Evolutionary conservation across 2,888 invertebrate genomes (phyloP).

Genomic region (Cataglyphis cursor): DNA sequence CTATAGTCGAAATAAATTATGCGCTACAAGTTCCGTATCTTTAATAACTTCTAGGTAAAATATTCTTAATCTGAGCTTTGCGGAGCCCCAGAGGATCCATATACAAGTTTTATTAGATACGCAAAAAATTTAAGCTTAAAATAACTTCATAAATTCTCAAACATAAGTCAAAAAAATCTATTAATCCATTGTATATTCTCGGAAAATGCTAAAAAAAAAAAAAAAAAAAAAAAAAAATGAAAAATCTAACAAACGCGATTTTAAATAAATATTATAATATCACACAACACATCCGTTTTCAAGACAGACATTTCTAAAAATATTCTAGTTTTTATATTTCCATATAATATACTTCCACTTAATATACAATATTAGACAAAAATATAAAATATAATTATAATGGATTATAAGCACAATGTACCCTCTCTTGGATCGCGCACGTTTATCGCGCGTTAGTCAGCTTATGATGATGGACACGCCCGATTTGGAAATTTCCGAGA

Average conservation of each 20-base stretch:
- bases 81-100: neutral
- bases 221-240: neutral
- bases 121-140: neutral
- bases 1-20: constrained; percentile 22
- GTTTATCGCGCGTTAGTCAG: constrained; percentile 52
- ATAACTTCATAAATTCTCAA: constrained; percentile 1
- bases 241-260: neutral
- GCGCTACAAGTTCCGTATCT: neutral
- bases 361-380: neutral
- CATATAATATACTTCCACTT: neutral
- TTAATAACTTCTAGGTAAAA: constrained; percentile 30
- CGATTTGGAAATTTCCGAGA: constrained; percentile 73
- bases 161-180: neutral
- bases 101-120: neutral
- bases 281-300: neutral
- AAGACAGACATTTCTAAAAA: neutral
- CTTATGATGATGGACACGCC: constrained; percentile 71
- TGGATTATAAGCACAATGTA: neutral
- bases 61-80: constrained; percentile 3
- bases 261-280: neutral
- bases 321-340: neutral
- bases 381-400: constrained; percentile 21
- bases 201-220: neutral
- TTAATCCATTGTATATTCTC: neutral
- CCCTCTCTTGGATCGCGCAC: neutral